Evolutionary conservation across 2,888 invertebrate genomes (phyloP).

Genomic region (Drymonia ruficornis): DNA sequence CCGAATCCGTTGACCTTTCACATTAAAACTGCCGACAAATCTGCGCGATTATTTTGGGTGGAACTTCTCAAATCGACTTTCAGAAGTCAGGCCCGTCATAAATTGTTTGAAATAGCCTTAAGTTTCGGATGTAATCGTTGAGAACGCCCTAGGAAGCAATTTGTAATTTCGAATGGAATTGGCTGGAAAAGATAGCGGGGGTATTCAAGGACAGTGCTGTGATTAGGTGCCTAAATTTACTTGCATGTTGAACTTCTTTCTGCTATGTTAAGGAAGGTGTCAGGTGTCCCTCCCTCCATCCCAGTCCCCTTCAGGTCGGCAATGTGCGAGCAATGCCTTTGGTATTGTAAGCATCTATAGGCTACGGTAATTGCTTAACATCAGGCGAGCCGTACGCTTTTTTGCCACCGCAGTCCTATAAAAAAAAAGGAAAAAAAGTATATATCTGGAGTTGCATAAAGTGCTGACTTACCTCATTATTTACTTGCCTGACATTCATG

Average conservation of each 20-base stretch:
- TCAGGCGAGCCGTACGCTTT: no score
- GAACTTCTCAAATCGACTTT: slow-evolving; percentile 41
- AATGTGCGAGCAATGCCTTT: no score
- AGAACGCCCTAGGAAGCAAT: slow-evolving; percentile 44
- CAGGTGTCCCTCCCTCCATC: no score
- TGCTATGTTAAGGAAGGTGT: not conserved
- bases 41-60: slow-evolving; percentile 40
- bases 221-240: slow-evolving; percentile 15
- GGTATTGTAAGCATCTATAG: no score
- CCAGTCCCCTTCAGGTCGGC: no score
- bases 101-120: slow-evolving; percentile 51
- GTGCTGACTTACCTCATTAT: no score
- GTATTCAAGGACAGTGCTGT: slow-evolving; percentile 24
- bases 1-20: slow-evolving; percentile 25
- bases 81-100: slow-evolving; percentile 43
- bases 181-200: slow-evolving; percentile 32
- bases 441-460: no score
- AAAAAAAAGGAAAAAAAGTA: no score
- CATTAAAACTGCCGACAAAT: slow-evolving; percentile 43
- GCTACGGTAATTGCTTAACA: no score
- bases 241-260: slow-evolving; percentile 6
- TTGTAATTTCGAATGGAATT: slow-evolving; percentile 44
- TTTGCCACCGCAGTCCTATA: no score
- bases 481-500: no score
- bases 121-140: slow-evolving; percentile 50